Conservation (phyloP, 2,113 vertebrate genomes). For the Athene cunicularia region DNA sequence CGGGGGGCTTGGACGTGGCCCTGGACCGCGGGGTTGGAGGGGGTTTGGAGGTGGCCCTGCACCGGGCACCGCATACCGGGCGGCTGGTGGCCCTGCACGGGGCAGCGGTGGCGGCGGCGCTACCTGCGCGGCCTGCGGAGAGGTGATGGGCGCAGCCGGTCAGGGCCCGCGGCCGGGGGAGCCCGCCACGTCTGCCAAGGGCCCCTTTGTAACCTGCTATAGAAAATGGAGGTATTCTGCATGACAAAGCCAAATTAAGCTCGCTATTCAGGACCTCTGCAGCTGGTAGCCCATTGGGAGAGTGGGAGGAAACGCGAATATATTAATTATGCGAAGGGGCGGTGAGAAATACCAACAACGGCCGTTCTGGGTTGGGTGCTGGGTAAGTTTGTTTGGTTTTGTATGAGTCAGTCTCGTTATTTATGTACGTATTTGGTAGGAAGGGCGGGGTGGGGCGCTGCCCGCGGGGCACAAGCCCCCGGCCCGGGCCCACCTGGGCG, state of each 20-base stretch:
- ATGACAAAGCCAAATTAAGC: slow-evolving; percentile 98
- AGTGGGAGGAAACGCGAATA: slow-evolving; percentile 85
- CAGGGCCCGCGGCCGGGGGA: slow-evolving; percentile 65
- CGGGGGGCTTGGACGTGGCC: not conserved
- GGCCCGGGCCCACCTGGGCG: not conserved
- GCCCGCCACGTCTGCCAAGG: slow-evolving; percentile 73
- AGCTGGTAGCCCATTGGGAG: slow-evolving; percentile 93
- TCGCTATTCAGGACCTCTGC: slow-evolving; percentile 89
- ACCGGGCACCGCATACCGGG: rapidly evolving
- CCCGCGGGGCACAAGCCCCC: not conserved
- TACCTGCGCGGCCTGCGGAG: slow-evolving; percentile 71
- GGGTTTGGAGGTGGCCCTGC: not conserved
- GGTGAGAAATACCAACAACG: not conserved
- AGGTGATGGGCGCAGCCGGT: slow-evolving; percentile 72
- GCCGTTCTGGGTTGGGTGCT: not conserved
- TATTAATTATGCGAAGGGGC: slow-evolving; percentile 69
- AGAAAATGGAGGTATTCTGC: slow-evolving; percentile 89
- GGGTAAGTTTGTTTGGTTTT: slow-evolving; percentile 3
- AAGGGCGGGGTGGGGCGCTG: not conserved
- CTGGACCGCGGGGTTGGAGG: too few species aligned
- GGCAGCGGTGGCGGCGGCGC: not conserved
- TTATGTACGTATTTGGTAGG: not conserved
- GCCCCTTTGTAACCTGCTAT: slow-evolving; percentile 82
- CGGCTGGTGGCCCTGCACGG: too few species aligned
- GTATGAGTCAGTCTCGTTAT: not conserved